These are phyloP conservation scores for Danaus plexippus DNA, from an alignment of 1,140 invertebrate species.

Conservation along the genomic window DNA sequence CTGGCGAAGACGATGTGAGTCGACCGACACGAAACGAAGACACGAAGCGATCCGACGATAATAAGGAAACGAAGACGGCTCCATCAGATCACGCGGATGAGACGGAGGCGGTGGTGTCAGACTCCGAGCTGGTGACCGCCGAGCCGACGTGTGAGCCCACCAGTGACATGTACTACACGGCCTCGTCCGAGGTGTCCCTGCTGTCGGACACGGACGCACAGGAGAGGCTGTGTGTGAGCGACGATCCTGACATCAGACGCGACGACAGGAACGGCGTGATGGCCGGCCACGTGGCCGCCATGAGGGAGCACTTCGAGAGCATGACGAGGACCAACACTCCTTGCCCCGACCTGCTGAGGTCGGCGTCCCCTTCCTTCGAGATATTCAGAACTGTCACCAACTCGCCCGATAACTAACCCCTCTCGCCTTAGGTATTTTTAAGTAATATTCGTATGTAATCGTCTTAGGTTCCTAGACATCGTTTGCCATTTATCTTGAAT, in stretches of 20 bases:
- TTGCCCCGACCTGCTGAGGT: slow-evolving; percentile 47
- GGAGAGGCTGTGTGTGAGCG: slow-evolving; percentile 24
- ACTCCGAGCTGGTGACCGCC: slow-evolving; percentile 11
- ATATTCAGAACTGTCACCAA: slow-evolving; percentile 44
- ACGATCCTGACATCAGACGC: slow-evolving; percentile 27
- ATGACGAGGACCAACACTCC: slow-evolving; percentile 63
- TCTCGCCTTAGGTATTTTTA: too few species aligned
- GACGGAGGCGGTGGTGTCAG: slow-evolving; percentile 7
- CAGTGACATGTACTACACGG: slow-evolving; percentile 59
- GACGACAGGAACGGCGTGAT: slow-evolving; percentile 44
- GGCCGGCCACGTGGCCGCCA: slow-evolving; percentile 68
- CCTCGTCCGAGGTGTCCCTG: slow-evolving; percentile 42
- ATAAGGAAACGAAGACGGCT: too few species aligned
- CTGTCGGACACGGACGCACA: slow-evolving; percentile 41
- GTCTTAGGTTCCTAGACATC: too few species aligned
- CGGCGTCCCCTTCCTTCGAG: slow-evolving; percentile 47
- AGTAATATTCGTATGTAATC: too few species aligned
- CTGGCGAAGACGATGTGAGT: too few species aligned
- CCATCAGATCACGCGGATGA: background rate
- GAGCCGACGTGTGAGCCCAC: slow-evolving; percentile 28
- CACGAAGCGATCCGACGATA: too few species aligned
- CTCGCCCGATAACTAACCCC: slow-evolving; percentile 36
- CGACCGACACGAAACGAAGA: too few species aligned
- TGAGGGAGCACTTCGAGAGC: slow-evolving; percentile 66
- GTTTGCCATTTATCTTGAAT: too few species aligned